These are phyloP conservation scores for Chelon labrosus DNA, from an alignment of 2,797 vertebrate species.

Conservation along the genomic window DNA sequence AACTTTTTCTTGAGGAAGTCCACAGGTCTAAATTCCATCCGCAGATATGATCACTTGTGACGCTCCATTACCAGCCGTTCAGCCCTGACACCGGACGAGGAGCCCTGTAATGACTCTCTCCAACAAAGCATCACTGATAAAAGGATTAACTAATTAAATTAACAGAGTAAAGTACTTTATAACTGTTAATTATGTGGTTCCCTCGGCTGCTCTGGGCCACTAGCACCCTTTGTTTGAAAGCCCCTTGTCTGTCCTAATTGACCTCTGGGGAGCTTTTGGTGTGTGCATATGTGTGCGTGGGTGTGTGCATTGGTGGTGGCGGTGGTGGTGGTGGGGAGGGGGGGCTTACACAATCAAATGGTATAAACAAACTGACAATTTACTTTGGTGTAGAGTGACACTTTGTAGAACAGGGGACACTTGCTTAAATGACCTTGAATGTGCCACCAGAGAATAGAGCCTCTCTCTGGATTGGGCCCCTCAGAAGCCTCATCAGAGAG, in stretches of 20 bases:
- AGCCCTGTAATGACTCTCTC: slow-evolving; percentile 78
- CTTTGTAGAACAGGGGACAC: slow-evolving; percentile 82
- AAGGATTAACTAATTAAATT: slow-evolving; percentile 89
- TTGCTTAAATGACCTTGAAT: slow-evolving; percentile 85
- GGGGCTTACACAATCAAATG: slow-evolving; percentile 87
- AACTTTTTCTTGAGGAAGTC: slow-evolving; percentile 34
- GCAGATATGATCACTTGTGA: slow-evolving; percentile 67
- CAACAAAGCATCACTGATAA: slow-evolving; percentile 85
- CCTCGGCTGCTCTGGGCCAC: slow-evolving; percentile 85
- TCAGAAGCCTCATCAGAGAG: slow-evolving; percentile 33
- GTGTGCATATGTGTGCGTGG: slow-evolving; percentile 43
- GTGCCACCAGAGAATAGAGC: slow-evolving; percentile 76
- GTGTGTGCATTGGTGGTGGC: slow-evolving; percentile 28
- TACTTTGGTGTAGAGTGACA: slow-evolving; percentile 86
- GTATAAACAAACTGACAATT: slow-evolving; percentile 89
- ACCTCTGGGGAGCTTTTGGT: slow-evolving; percentile 87
- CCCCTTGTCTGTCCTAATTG: slow-evolving; percentile 90
- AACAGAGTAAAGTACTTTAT: slow-evolving; percentile 90
- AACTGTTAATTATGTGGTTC: slow-evolving; percentile 89
- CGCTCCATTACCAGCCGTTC: slow-evolving; percentile 71
- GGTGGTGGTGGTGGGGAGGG: slow-evolving; percentile 66
- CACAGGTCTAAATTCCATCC: slow-evolving; percentile 14
- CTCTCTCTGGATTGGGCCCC: slow-evolving; percentile 51
- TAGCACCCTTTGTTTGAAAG: slow-evolving; percentile 88
- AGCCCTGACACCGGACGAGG: slow-evolving; percentile 69